Base-by-base conservation (phyloP, 2,888 invertebrate genomes). In the Dichetophora obliterata region DNA sequence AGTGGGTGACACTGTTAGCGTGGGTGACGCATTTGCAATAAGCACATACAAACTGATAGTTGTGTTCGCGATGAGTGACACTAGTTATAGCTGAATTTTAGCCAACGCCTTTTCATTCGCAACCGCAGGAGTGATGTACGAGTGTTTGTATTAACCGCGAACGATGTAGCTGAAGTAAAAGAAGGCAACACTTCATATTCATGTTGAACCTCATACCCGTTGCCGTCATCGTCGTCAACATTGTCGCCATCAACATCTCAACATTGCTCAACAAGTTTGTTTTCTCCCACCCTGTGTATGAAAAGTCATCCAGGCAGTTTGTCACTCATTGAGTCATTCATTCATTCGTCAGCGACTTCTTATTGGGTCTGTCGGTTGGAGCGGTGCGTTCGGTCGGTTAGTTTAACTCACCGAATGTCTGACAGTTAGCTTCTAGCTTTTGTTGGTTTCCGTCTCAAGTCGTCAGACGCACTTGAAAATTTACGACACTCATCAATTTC, bases 401-500 rank as follows among this genome's bases (percentile, higher is more conserved):
- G 22, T 43, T 50, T 34, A 5, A 24, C 68, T 50, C 50, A 9
- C 24, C 27, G 63, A 22, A 8, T 54, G 54, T 54, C 3, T 27
- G 16, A 31, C 63, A 31, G n/a, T 63, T n/a, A 27, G 31, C 63
- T 11, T 11, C 43, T 43, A 43, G 43, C 43, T 43, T 43, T 43
- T 43, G 43, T 43, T 43, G 31, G 34, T 27, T 16, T 3, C 34
- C n/a, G 68, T 68, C 68, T 19, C 34, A 24, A 27, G 63, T 31
- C 16, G 63, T 65, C 37, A 65, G 34, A 19, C 63, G 19, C 63
- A 65, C 63, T 65, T 65, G 63, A 68, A 68, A 50, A 68, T 68
- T 68, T 68, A 68, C 68, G 68, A 50, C 50, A 50, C 68, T 50
- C 68, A 68, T 68, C 68, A 68, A 68, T 68, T 68, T 50, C 24